Evolutionary conservation across 2,888 invertebrate species (phyloP), one percentile per base, ranked within the genome.

Genomic region (Drosophila mimetica): DNA sequence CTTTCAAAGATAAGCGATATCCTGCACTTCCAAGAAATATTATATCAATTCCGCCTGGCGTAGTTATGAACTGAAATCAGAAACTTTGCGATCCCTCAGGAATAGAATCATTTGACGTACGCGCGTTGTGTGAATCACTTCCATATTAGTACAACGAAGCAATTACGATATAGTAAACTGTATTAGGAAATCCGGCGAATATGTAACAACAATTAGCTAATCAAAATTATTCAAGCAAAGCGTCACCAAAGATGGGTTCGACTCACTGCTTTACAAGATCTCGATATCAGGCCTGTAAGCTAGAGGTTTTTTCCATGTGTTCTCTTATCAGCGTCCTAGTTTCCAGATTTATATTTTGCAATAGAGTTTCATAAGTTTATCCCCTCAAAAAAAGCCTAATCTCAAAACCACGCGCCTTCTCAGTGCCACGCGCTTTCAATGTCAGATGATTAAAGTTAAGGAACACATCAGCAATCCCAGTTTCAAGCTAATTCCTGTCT

Each of bases 101-200:
- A 42, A 42, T 59, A 39, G 14, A 22, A 55, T 55, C 46, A 46
- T 46, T 32, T 7, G 9, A 22, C 14, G 28, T 18, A 9, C 9
- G 20, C 25, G 8, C 46, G 28, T n/a, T 39, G 37, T 18, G 16
- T 61, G 61, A 37, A 41, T 61, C 61, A 59, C n/a, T 41, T 18
- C 7, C 11, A 52, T 32, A n/a, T 48, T 25, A 48, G 34, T 22
- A 25, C 20, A 34, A 14, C 5, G 9, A 16, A 22, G 13, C 28
- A n/a, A 22, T n/a, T 14, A 22, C 16, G 41, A 53, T 59, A 41
- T 32, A 42, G 13, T 13, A 47, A 61, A 47, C 6, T 28, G 2
- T 14, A 60, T 60, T 20, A 63, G 60, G 63, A 63, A 42, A 63
- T 63, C 60, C 63, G 44, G 16, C 2, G 4, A 16, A 28, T 16